phyloP scores from a whole-genome alignment of 1,140 invertebrate species.

The Colletes gigas region DNA sequence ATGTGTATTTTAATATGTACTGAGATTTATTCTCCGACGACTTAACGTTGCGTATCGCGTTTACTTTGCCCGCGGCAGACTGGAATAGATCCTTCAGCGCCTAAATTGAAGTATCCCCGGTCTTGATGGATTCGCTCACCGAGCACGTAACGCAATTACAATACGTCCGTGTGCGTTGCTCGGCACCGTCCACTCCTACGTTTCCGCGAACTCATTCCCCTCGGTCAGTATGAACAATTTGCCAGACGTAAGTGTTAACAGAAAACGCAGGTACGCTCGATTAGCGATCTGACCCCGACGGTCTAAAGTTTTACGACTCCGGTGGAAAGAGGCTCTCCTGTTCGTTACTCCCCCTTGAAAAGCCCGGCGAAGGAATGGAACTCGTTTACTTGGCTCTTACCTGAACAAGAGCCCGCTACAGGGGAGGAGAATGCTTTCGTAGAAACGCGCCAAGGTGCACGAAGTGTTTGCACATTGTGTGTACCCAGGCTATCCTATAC shows the following conservation, averaged over 20 bases:
- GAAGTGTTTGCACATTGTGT: constrained; percentile 48
- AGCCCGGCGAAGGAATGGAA: constrained; percentile 35
- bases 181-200: no score
- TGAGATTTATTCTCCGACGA: no score
- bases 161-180: no score
- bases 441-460: constrained; percentile 33
- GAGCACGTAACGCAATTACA: no score
- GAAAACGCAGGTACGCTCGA: constrained; percentile 1
- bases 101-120: no score
- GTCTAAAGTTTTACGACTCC: constrained; percentile 34
- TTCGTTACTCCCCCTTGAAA: constrained; percentile 40
- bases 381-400: constrained; percentile 45
- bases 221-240: not conserved
- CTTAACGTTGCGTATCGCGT: no score
- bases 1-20: no score
- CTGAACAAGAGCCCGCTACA: constrained; percentile 23
- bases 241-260: constrained; percentile 13
- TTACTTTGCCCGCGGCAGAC: no score
- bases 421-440: constrained; percentile 24
- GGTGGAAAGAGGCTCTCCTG: constrained; percentile 26
- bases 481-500: constrained; percentile 11
- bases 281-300: constrained; percentile 11
- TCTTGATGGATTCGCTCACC: no score
- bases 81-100: no score
- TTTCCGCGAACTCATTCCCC: not conserved